Conservation (phyloP, 2,797 vertebrate species). For the Gallinago stenura region DNA sequence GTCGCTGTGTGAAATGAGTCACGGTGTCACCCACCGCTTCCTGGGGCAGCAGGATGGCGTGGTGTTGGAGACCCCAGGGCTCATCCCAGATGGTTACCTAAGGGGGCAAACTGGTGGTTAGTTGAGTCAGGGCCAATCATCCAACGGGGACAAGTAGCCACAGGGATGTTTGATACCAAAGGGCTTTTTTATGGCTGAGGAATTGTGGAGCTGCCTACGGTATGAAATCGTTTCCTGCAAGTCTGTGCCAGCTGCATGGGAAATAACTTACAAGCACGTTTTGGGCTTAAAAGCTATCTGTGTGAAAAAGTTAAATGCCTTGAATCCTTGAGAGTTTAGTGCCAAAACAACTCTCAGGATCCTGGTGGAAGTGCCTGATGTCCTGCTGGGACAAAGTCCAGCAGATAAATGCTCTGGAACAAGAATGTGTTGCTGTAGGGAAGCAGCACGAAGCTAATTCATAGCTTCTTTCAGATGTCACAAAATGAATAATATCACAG, state of each 20-base stretch:
- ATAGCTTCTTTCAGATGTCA: not conserved
- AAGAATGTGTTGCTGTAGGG: rapidly evolving
- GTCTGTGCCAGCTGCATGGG: not conserved
- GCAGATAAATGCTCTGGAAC: not conserved
- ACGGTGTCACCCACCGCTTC: not conserved
- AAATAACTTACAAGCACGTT: not conserved
- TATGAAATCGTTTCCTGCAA: not conserved
- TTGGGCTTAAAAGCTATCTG: not conserved
- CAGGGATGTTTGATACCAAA: not conserved
- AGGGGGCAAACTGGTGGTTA: not conserved
- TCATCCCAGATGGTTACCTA: not conserved
- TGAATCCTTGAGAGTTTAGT: not conserved
- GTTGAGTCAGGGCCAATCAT: rapidly evolving
- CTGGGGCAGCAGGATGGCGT: rapidly evolving
- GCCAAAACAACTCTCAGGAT: not conserved
- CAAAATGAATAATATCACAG: not conserved
- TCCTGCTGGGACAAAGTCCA: not conserved
- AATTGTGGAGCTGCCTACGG: not conserved
- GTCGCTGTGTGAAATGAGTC: not conserved
- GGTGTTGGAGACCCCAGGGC: not conserved
- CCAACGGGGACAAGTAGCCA: not conserved
- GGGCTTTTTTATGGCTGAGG: not conserved
- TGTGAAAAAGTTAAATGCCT: not conserved
- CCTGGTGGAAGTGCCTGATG: not conserved
- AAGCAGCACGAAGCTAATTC: not conserved